Evolutionary conservation across 2,888 invertebrate species (phyloP).

Genomic region (Phortica okadai): DNA sequence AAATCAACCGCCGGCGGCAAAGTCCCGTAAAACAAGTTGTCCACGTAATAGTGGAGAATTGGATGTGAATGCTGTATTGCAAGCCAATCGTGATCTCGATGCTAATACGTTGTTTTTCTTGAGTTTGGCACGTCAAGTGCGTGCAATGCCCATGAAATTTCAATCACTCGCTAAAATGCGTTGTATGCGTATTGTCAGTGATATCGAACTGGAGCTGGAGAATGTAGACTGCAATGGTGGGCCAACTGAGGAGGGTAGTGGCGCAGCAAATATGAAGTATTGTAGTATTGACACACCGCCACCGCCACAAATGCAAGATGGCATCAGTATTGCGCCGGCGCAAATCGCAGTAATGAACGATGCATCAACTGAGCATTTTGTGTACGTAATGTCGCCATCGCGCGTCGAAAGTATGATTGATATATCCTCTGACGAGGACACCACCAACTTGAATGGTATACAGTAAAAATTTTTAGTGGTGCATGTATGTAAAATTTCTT

Average conservation of each 20-base stretch:
- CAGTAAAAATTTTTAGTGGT: slow-evolving; percentile 16
- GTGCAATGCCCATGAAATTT: slow-evolving; percentile 74
- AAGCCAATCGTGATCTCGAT: slow-evolving; percentile 74
- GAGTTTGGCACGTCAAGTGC: slow-evolving; percentile 73
- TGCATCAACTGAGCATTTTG: slow-evolving; percentile 73
- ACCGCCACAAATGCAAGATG: slow-evolving; percentile 58
- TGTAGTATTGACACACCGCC: slow-evolving; percentile 68
- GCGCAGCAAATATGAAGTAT: slow-evolving; percentile 61
- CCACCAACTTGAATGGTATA: slow-evolving; percentile 59
- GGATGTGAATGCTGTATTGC: slow-evolving; percentile 71
- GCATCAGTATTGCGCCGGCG: slow-evolving; percentile 39
- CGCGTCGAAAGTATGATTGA: slow-evolving; percentile 76
- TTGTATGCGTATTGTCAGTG: slow-evolving; percentile 75
- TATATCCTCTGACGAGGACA: slow-evolving; percentile 75
- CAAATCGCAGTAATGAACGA: slow-evolving; percentile 51
- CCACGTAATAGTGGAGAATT: slow-evolving; percentile 59
- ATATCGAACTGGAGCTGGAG: slow-evolving; percentile 75
- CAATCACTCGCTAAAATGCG: slow-evolving; percentile 75
- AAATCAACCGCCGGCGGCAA: slow-evolving; percentile 58
- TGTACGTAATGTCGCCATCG: slow-evolving; percentile 76
- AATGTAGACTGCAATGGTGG: slow-evolving; percentile 70
- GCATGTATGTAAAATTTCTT: background rate
- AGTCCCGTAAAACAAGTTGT: slow-evolving; percentile 62
- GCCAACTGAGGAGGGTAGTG: slow-evolving; percentile 54
- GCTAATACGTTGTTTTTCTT: slow-evolving; percentile 75